Percentiles rank a stretch among this genome's conserved stretches.
phyloP scores from a whole-genome alignment of 2,888 invertebrate genomes.

The Leistus spinibarbis region DNA sequence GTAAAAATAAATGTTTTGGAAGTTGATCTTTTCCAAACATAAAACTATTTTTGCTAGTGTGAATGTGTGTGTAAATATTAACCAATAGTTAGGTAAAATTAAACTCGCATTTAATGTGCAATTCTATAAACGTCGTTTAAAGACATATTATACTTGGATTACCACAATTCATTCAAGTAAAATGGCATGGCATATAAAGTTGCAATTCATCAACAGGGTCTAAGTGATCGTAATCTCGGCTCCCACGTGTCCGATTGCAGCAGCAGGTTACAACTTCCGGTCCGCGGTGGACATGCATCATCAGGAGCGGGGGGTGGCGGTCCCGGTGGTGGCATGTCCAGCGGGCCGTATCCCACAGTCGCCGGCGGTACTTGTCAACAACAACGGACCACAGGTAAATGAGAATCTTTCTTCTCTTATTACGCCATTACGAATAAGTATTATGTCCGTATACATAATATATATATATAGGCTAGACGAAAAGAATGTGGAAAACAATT shows the following conservation, averaged over 20 bases:
- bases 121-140: too few species aligned
- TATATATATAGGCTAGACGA: background rate
- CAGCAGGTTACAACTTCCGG: conserved; percentile 53
- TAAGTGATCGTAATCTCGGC: conserved; percentile 40
- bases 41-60: too few species aligned
- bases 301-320: conserved; percentile 25
- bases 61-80: too few species aligned
- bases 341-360: conserved; percentile 4
- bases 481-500: background rate
- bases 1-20: too few species aligned
- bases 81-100: too few species aligned
- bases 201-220: conserved; percentile 11
- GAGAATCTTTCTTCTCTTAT: background rate
- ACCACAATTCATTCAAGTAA: too few species aligned
- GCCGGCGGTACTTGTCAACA: conserved; percentile 4
- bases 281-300: conserved; percentile 46
- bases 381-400: conserved; percentile 17
- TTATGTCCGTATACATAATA: background rate
- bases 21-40: too few species aligned
- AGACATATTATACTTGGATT: too few species aligned
- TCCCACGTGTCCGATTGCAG: conserved; percentile 50
- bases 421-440: background rate
- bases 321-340: background rate
- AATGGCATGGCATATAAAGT: background rate
- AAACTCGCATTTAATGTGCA: too few species aligned